Evolutionary conservation across 2,113 vertebrate species (phyloP).

Genomic region (Zosterops borbonicus): DNA sequence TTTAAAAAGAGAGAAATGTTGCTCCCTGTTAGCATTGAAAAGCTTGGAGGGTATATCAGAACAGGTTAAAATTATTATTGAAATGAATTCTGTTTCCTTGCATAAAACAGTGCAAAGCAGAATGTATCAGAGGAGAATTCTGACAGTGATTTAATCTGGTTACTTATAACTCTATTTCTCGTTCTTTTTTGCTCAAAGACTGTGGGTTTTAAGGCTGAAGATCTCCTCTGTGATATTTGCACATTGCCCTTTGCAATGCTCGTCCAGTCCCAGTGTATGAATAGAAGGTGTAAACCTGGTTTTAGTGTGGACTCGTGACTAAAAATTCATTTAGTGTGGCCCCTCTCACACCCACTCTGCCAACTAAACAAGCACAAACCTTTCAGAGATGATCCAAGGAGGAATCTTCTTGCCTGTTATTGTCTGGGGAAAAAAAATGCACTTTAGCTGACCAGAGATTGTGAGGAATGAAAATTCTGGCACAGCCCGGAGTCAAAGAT

Average conservation of each 20-base stretch:
- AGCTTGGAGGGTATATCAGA: not conserved
- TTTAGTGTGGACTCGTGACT: not conserved
- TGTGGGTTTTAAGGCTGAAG: not conserved
- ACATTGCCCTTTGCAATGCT: not conserved
- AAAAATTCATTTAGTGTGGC: not conserved
- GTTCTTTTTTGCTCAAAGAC: not conserved
- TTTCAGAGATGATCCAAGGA: not conserved
- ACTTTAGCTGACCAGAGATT: not conserved
- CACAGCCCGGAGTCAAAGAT: not conserved
- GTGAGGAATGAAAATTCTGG: not conserved
- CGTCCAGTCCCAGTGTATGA: rapidly evolving
- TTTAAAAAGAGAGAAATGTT: not conserved
- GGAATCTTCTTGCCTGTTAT: not conserved
- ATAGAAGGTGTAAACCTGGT: not conserved
- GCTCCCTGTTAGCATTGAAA: not conserved
- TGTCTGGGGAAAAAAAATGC: not conserved
- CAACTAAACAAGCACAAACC: not conserved
- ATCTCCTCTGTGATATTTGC: not conserved
- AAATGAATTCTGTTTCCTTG: not conserved
- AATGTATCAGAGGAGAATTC: not conserved
- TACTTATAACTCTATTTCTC: not conserved
- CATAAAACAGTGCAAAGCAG: not conserved
- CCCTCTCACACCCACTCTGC: not conserved
- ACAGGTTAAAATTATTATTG: not conserved
- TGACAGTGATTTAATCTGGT: not conserved